Conservation (phyloP, 2,113 vertebrate species). For the Calypte anna region DNA sequence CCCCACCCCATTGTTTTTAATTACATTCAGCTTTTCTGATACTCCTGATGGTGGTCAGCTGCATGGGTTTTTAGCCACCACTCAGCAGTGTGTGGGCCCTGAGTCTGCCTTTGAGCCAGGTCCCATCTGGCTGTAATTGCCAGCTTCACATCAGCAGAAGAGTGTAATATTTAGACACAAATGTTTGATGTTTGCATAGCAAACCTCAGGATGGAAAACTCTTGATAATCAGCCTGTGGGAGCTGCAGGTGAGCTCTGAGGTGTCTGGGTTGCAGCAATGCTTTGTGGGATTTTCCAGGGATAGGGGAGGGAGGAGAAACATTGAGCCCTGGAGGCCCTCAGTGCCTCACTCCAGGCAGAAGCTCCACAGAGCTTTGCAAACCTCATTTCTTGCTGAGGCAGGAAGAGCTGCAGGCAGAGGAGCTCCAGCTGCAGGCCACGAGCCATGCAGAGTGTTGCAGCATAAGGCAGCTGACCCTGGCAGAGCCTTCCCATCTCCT, state of each 20-base stretch:
- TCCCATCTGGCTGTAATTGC: constrained; percentile 75
- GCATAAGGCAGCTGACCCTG: neutral
- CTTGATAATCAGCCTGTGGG: constrained; percentile 48
- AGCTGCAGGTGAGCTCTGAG: constrained; percentile 7
- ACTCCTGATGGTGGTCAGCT: neutral
- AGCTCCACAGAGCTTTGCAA: neutral
- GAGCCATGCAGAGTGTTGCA: fast-evolving
- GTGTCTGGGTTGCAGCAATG: neutral
- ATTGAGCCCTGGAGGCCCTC: neutral
- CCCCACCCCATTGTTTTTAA: constrained; percentile 25
- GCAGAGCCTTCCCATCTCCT: neutral
- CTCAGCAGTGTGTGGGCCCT: constrained; percentile 38
- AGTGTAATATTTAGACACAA: constrained; percentile 71
- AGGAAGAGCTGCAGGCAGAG: neutral
- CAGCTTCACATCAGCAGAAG: constrained; percentile 65
- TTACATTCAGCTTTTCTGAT: constrained; percentile 18
- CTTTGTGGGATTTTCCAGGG: neutral
- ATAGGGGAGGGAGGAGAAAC: neutral
- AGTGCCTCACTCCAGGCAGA: fast-evolving
- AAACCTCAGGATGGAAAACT: constrained; percentile 61
- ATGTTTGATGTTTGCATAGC: constrained; percentile 64
- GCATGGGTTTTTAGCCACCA: constrained; percentile 1
- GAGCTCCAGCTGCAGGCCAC: neutral
- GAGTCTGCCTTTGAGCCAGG: constrained; percentile 57
- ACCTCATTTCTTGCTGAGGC: neutral